phyloP scores from a whole-genome alignment of 2,113 vertebrate genomes.

The Phyllostomus hastatus region DNA sequence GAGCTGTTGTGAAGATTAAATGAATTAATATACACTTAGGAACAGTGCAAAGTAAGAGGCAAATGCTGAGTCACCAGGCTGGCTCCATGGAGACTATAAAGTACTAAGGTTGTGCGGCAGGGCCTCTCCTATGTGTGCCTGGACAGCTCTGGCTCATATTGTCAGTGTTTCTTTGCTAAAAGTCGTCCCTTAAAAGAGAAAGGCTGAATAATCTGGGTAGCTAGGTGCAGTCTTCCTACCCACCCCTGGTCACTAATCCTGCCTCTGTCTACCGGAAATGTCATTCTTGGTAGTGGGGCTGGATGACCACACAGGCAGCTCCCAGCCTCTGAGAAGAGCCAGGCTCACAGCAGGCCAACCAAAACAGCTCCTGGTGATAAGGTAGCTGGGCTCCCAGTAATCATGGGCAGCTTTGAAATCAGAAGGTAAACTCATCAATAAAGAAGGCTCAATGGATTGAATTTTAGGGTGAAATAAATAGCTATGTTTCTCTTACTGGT shows the following conservation, averaged over 20 bases:
- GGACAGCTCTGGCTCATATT: background rate
- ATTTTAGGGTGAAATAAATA: background rate
- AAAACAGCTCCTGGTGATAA: background rate
- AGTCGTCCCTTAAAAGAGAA: background rate
- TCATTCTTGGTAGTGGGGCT: background rate
- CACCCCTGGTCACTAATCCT: background rate
- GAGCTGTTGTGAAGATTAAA: background rate
- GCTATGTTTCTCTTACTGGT: background rate
- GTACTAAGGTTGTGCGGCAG: background rate
- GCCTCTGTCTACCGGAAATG: background rate
- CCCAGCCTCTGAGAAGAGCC: background rate
- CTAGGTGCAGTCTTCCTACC: background rate
- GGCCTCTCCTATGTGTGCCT: background rate
- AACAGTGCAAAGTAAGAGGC: background rate
- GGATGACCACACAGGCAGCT: background rate
- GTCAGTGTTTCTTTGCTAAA: constrained; percentile 1
- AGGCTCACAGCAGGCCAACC: background rate
- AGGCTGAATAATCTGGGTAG: background rate
- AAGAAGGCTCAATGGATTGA: background rate
- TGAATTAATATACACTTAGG: background rate
- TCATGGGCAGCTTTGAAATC: background rate
- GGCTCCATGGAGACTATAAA: background rate
- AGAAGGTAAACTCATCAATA: background rate
- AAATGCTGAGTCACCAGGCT: background rate
- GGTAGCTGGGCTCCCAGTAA: background rate